Percentiles rank a stretch among this genome's conserved stretches.
phyloP scores from a whole-genome alignment of 2,888 invertebrate genomes.

The Mechanitis mazaeus region DNA sequence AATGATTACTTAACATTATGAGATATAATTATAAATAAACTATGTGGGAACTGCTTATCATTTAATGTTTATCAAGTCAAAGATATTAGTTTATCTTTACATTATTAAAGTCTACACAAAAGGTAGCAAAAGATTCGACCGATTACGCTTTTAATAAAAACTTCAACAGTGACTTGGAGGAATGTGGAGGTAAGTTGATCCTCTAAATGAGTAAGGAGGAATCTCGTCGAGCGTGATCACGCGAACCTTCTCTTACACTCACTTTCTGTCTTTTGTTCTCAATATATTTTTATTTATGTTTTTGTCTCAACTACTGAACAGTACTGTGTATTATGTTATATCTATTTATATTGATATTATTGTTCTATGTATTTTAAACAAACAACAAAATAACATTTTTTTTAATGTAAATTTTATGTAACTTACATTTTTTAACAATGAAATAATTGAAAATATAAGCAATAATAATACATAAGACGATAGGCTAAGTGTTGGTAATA shows the following conservation, averaged over 20 bases:
- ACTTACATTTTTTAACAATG: too few relatives aligned
- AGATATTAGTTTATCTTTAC: slow-evolving; percentile 19
- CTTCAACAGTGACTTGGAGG: slow-evolving; percentile 45
- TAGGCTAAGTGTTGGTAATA: too few relatives aligned
- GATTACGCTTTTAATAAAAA: slow-evolving; percentile 50
- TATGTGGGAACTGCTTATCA: too few relatives aligned
- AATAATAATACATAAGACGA: too few relatives aligned
- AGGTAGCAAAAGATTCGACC: slow-evolving; percentile 28
- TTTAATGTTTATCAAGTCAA: too few relatives aligned
- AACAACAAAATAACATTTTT: too few relatives aligned
- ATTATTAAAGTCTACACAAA: slow-evolving; percentile 28
- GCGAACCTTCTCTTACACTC: slow-evolving; percentile 62
- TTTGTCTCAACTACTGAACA: neutral
- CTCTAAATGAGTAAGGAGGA: slow-evolving; percentile 56
- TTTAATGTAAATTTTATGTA: too few relatives aligned
- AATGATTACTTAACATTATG: too few relatives aligned
- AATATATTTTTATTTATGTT: slow-evolving; percentile 9
- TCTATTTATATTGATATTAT: neutral
- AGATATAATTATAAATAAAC: too few relatives aligned
- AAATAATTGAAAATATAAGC: too few relatives aligned
- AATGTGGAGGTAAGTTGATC: slow-evolving; percentile 65
- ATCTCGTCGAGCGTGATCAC: slow-evolving; percentile 57
- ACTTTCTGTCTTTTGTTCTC: slow-evolving; percentile 35
- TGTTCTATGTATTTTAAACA: too few relatives aligned
- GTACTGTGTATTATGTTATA: neutral